These are phyloP conservation scores for Meloidogyne floridensis DNA, from an alignment of 1,140 invertebrate genomes.

Conservation along the genomic window DNA sequence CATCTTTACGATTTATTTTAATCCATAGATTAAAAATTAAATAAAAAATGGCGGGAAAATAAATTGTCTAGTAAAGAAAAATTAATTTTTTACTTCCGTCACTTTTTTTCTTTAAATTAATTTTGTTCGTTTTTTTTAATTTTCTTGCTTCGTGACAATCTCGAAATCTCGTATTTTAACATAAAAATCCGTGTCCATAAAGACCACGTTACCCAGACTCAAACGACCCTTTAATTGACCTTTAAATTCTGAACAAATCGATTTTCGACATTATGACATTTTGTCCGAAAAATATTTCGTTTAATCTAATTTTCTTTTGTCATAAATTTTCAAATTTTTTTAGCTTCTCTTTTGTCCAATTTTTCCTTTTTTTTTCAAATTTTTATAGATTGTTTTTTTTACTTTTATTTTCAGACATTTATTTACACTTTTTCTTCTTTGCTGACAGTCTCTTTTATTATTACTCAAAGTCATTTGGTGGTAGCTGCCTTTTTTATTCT, in stretches of 20 bases:
- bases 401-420: not conserved
- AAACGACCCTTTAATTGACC: not conserved
- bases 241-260: not conserved
- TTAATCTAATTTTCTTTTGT: not conserved
- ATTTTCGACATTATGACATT: constrained; percentile 2
- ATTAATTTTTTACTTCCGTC: not conserved
- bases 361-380: not conserved
- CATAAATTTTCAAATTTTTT: not conserved
- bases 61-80: not conserved
- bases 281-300: not conserved
- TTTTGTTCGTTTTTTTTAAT: too few relatives aligned
- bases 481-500: too few relatives aligned
- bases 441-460: not conserved
- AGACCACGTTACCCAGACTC: too few relatives aligned
- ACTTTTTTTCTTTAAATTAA: not conserved
- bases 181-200: too few relatives aligned
- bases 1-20: constrained; percentile 1
- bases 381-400: not conserved
- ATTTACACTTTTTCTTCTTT: not conserved
- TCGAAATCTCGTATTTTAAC: not conserved
- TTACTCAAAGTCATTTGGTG: too few relatives aligned
- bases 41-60: constrained; percentile 6
- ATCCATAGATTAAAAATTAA: not conserved
- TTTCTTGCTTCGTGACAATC: not conserved
- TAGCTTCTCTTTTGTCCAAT: not conserved